Evolutionary conservation across 2,113 vertebrate genomes (phyloP).

Genomic region (Oncorhynchus nerka): DNA sequence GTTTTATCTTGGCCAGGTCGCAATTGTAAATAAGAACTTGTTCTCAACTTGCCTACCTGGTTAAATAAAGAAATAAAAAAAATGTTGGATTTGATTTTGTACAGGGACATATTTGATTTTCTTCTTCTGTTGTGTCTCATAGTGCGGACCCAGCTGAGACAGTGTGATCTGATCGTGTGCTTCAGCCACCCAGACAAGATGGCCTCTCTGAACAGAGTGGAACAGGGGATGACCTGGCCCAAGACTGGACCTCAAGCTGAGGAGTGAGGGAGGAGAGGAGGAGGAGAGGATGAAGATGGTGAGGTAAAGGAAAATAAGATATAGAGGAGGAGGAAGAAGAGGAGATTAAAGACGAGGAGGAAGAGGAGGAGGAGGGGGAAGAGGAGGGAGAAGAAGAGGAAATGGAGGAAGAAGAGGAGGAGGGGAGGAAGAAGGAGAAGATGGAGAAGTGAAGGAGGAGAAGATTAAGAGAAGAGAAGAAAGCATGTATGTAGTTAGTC

Average conservation of each 20-base stretch:
- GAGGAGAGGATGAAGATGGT: not conserved
- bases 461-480: not conserved
- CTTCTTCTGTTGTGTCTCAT: conserved; percentile 23
- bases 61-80: too few relatives aligned
- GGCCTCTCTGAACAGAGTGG: conserved; percentile 55
- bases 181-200: conserved; percentile 72
- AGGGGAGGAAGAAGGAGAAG: too few relatives aligned
- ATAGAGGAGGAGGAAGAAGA: not conserved
- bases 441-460: not conserved
- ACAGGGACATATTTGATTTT: too few relatives aligned
- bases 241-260: not conserved
- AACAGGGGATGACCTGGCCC: conserved; percentile 38
- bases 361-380: too few relatives aligned
- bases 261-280: not conserved
- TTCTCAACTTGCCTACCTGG: too few relatives aligned
- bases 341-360: not conserved
- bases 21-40: too few relatives aligned
- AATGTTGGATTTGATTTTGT: too few relatives aligned
- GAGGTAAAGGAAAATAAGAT: too few relatives aligned
- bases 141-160: conserved; percentile 81
- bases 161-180: conserved; percentile 83
- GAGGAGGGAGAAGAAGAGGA: not conserved
- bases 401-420: too few relatives aligned
- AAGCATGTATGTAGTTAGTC: too few relatives aligned
- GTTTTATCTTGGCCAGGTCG: too few relatives aligned